Base-by-base conservation (phyloP, 2,113 vertebrate genomes). In the Eleginops maclovinus region DNA sequence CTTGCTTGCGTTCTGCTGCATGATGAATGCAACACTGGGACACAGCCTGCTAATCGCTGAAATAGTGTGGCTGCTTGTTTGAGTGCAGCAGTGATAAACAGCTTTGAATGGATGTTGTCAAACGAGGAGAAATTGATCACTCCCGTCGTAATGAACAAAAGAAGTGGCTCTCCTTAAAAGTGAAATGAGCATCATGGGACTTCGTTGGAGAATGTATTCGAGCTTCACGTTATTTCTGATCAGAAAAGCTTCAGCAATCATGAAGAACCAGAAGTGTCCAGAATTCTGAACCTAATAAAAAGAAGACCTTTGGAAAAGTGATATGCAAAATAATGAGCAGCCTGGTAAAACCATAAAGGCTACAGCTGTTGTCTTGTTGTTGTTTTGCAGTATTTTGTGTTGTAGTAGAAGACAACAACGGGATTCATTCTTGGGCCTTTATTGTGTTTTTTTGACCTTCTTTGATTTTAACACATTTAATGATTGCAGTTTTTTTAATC, bases 81-180 rank as follows among this genome's bases (percentile, higher is more conserved):
- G n/a, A 43, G 22, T 41, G 50, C 16, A 60, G 31, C 6, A 11
- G 17, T 31, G 17, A 43, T 26, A 36, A 79, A 62, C 54, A 59
- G 13, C 5, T 11, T 62, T 46, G 51, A 53, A 63, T 31, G n/a
- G 50, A 68, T 26, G 56, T 46, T 71, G 64, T 58, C 36, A 63
- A 40, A 68, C 17, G 16, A 43, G 4, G 15, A 8, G 19, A 19
- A 56, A 26, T 44, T 51, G 12, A 53, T 75, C 8, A 55, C 21
- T 41, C 51, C 53, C 44, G 21, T 0, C 0, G 16, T 26, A 44
- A 36, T 74, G 13, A 59, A 43, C 12, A 59, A 41, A 58, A 22
- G 16, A 11, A 22, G 19, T 49, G 24, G 50, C 17, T 28, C 10
- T 17, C 53, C 63, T 26, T 63, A 12, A 46, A 40, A n/a, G 51